Conservation (phyloP, 1,140 invertebrate genomes). For the Zaprionus capensis region DNA sequence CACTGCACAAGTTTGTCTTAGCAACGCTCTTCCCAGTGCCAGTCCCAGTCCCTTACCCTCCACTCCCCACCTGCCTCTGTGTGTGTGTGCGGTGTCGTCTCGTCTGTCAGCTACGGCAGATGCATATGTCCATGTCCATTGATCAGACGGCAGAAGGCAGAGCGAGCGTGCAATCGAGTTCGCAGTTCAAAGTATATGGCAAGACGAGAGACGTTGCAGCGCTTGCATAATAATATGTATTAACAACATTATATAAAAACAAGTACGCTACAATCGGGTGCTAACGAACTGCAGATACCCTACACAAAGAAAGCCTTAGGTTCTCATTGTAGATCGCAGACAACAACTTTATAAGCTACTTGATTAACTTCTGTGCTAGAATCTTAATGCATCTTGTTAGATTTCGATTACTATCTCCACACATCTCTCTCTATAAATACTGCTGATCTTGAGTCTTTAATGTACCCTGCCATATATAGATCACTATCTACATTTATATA, state of each 20-base stretch:
- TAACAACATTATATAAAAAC: conserved; percentile 83
- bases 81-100: conserved; percentile 15
- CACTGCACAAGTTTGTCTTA: conserved; percentile 61
- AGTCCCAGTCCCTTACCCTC: background rate
- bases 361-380: too few relatives aligned
- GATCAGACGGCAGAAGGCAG: conserved; percentile 51
- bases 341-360: background rate
- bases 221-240: conserved; percentile 83
- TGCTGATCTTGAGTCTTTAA: too few relatives aligned
- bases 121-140: conserved; percentile 75
- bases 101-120: conserved; percentile 67
- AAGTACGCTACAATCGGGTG: conserved; percentile 54
- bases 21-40: background rate
- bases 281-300: conserved; percentile 29
- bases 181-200: conserved; percentile 77
- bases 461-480: too few relatives aligned
- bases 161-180: conserved; percentile 56
- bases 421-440: background rate
- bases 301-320: background rate
- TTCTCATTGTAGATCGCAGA: background rate
- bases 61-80: background rate
- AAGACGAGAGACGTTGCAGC: conserved; percentile 26
- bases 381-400: too few relatives aligned
- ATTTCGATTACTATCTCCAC: background rate
- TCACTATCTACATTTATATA: too few relatives aligned